phyloP scores from a whole-genome alignment of 1,140 invertebrate genomes.

The Akabosia matsudoensis region DNA sequence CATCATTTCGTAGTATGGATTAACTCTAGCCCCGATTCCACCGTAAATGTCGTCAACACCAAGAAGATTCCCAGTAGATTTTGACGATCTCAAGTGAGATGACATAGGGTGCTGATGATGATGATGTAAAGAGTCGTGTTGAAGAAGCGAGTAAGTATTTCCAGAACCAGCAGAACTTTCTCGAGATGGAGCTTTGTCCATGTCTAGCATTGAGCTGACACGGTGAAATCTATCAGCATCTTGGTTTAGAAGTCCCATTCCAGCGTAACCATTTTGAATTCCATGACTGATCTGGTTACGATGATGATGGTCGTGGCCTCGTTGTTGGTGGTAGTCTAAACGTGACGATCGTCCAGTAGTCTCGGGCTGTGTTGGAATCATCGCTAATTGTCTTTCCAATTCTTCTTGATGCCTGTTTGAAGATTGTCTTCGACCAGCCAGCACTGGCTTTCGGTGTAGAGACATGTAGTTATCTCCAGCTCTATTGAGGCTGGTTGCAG shows the following conservation, averaged over 20 bases:
- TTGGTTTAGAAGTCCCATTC: background rate
- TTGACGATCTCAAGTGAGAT: background rate
- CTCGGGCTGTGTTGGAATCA: background rate
- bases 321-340: background rate
- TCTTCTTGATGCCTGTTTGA: background rate
- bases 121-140: background rate
- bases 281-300: background rate
- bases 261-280: background rate
- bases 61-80: background rate
- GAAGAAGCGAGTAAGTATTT: slow-evolving; percentile 8
- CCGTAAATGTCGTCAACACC: slow-evolving; percentile 8
- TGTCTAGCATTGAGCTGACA: slow-evolving; percentile 6
- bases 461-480: background rate
- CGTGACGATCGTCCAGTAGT: background rate
- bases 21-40: background rate
- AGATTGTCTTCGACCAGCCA: slow-evolving; percentile 16
- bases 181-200: background rate
- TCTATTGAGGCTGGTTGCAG: background rate
- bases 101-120: background rate
- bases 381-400: slow-evolving; percentile 5
- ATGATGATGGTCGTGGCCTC: background rate
- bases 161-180: slow-evolving; percentile 13
- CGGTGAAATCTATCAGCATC: background rate
- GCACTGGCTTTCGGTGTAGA: slow-evolving; percentile 12
- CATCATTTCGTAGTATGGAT: slow-evolving; percentile 7